Conservation (phyloP, 1,140 invertebrate species). For the Lucilia cuprina region DNA sequence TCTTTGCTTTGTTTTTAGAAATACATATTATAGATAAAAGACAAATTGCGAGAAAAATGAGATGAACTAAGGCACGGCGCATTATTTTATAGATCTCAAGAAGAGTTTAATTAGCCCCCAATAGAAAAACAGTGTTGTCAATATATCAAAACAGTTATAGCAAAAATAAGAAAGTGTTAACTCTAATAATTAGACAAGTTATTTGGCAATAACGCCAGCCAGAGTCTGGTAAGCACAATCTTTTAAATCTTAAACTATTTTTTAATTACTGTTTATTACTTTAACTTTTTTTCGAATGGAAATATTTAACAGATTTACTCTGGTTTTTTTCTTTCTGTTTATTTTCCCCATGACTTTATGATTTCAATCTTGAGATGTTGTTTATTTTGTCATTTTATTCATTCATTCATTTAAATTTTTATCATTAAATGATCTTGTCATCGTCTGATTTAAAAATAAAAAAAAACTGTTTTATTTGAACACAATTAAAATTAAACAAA, state of each 20-base stretch:
- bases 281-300: too few relatives aligned
- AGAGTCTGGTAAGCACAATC: too few relatives aligned
- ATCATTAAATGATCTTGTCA: constrained; percentile 15
- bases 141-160: too few relatives aligned
- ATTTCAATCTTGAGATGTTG: not conserved
- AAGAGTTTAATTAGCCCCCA: not conserved
- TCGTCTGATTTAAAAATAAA: not conserved
- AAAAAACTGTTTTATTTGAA: not conserved
- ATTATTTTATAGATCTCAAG: not conserved
- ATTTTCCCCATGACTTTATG: not conserved
- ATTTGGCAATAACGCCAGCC: too few relatives aligned
- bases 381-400: not conserved
- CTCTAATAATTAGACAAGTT: too few relatives aligned
- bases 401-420: not conserved
- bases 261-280: too few relatives aligned
- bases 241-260: too few relatives aligned
- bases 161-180: too few relatives aligned
- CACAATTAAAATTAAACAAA: not conserved
- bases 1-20: not conserved
- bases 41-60: constrained; percentile 24
- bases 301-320: too few relatives aligned
- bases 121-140: too few relatives aligned
- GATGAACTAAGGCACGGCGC: not conserved
- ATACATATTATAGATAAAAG: not conserved
- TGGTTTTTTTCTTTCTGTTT: not conserved